Evolutionary conservation across 2,797 vertebrate species (phyloP).

Genomic region (Rhynchonycteris naso): DNA sequence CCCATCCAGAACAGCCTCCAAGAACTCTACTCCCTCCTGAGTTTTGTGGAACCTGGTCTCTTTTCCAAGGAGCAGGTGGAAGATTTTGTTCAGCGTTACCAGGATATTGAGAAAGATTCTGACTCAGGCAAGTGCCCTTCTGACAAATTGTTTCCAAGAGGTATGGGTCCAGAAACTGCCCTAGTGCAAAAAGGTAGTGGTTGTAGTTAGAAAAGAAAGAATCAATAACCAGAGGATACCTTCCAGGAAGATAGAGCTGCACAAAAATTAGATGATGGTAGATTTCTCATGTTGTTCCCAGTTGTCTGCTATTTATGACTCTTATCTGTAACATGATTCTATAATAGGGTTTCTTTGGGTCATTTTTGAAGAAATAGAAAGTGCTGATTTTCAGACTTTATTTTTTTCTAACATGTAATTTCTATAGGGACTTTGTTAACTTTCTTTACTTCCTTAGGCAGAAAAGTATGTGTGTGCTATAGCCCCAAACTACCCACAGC

Average conservation of each 20-base stretch:
- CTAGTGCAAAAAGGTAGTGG: not conserved
- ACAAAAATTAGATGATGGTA: not conserved
- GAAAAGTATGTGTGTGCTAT: not conserved
- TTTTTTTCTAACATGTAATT: not conserved
- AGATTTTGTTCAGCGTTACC: conserved; percentile 88
- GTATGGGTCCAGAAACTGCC: not conserved
- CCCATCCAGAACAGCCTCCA: conserved; percentile 96
- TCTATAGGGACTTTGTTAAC: not conserved
- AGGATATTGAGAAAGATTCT: conserved; percentile 85
- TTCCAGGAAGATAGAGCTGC: not conserved
- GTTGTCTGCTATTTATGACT: not conserved
- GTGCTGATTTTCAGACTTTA: not conserved
- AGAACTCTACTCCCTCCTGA: conserved; percentile 94
- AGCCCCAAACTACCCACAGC: not conserved
- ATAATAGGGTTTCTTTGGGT: not conserved
- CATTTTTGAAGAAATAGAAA: conserved; percentile 25
- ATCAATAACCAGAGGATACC: not conserved
- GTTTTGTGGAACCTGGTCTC: conserved; percentile 91
- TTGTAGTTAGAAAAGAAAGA: not conserved
- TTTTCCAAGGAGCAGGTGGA: conserved; percentile 87
- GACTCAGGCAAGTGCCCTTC: conserved; percentile 86
- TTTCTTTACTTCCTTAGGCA: not conserved
- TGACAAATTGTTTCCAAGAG: not conserved
- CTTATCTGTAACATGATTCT: not conserved
- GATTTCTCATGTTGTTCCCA: not conserved